Evolutionary conservation across 2,888 invertebrate genomes (phyloP).

Genomic region (Metellina segmentata): DNA sequence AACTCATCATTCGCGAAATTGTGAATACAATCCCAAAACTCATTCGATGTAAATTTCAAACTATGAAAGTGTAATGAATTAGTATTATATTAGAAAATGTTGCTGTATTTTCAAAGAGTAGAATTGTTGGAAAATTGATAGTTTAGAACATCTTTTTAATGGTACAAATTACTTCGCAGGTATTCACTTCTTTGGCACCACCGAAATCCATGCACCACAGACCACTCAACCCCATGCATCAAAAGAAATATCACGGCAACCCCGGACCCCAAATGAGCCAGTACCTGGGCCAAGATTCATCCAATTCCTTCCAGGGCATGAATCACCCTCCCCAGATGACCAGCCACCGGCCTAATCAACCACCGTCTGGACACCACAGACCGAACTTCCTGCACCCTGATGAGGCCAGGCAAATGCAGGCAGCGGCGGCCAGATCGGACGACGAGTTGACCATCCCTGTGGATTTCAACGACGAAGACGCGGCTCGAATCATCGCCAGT

Average conservation of each 20-base stretch:
- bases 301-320: background rate
- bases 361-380: background rate
- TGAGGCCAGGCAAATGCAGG: background rate
- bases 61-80: too few relatives aligned
- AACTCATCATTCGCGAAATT: too few relatives aligned
- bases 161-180: background rate
- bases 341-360: background rate
- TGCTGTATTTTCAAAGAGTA: too few relatives aligned
- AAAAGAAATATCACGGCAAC: conserved; percentile 10
- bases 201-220: conserved; percentile 6
- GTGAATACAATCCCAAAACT: too few relatives aligned
- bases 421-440: background rate
- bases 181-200: conserved; percentile 22
- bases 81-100: too few relatives aligned
- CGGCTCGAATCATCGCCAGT: conserved; percentile 37
- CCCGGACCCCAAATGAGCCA: background rate
- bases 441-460: conserved; percentile 39
- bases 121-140: too few relatives aligned
- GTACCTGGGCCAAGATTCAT: background rate
- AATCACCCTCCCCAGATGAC: background rate
- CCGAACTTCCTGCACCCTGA: background rate
- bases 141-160: too few relatives aligned
- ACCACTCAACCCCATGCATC: background rate
- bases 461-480: conserved; percentile 34
- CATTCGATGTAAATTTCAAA: too few relatives aligned